Evolutionary conservation across 2,888 invertebrate genomes (phyloP).

Genomic region (Eurytoma adleriae): DNA sequence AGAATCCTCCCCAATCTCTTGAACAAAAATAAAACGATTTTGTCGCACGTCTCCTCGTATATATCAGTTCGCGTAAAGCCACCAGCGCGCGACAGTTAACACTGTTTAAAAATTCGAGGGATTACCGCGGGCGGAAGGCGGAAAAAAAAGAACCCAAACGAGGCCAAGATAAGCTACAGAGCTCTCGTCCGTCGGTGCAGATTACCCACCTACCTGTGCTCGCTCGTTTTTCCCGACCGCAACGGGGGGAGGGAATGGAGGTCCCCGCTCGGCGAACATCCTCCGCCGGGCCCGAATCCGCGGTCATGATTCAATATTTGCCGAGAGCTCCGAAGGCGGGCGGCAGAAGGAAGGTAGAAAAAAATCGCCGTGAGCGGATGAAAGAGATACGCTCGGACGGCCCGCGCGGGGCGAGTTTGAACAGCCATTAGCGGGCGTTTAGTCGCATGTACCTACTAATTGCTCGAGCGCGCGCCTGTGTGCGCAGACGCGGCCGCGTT

Average conservation of each 20-base stretch:
- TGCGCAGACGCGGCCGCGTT: not conserved
- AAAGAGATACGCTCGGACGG: not conserved
- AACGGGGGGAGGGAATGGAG: not conserved
- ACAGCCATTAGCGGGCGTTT: conserved; percentile 56
- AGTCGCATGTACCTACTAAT: conserved; percentile 55
- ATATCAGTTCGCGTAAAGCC: too few species aligned
- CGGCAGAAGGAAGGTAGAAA: conserved; percentile 2
- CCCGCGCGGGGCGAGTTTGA: conserved; percentile 40
- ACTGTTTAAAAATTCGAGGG: too few species aligned
- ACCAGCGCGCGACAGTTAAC: too few species aligned
- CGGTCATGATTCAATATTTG: conserved; percentile 65
- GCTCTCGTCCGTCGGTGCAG: too few species aligned
- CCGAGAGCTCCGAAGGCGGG: conserved; percentile 46
- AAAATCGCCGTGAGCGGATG: not conserved
- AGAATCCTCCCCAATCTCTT: too few species aligned
- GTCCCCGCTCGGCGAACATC: conserved; percentile 40
- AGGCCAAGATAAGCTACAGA: too few species aligned
- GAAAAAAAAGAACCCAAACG: not conserved
- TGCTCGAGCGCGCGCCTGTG: conserved; percentile 20
- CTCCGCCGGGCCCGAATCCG: conserved; percentile 50
- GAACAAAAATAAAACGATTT: too few species aligned
- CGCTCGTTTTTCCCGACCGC: conserved; percentile 18
- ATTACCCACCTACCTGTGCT: not conserved
- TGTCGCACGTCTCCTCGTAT: too few species aligned
- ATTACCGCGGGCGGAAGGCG: too few species aligned